phyloP scores from a whole-genome alignment of 1,140 invertebrate genomes.

The Mesaphorura yosii region DNA sequence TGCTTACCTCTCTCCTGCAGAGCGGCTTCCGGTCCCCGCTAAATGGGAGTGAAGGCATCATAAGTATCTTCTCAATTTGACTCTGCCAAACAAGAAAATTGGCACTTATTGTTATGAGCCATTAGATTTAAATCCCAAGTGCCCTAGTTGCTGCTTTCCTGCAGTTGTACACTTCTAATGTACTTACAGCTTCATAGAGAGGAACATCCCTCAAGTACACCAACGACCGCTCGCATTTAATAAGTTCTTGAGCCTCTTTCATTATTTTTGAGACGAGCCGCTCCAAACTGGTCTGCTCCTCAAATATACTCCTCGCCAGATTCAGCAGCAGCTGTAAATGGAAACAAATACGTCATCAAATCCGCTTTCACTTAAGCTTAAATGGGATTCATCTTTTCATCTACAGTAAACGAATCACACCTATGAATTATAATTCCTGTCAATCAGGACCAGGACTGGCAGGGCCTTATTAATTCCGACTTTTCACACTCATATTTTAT shows the following conservation, averaged over 20 bases:
- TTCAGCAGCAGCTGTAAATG: slow-evolving; percentile 61
- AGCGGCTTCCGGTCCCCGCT: slow-evolving; percentile 49
- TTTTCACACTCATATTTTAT: too few species aligned
- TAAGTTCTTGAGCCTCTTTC: slow-evolving; percentile 80
- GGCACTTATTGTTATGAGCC: too few species aligned
- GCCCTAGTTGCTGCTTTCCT: background rate
- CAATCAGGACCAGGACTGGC: too few species aligned
- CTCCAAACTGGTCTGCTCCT: slow-evolving; percentile 76
- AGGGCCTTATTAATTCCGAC: too few species aligned
- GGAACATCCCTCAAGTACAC: slow-evolving; percentile 79
- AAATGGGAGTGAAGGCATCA: slow-evolving; percentile 41
- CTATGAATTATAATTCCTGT: too few species aligned
- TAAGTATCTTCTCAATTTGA: slow-evolving; percentile 67
- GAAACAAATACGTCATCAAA: background rate
- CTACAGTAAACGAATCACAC: too few species aligned
- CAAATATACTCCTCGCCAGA: slow-evolving; percentile 75
- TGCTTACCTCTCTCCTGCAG: slow-evolving; percentile 52
- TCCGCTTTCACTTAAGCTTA: too few species aligned
- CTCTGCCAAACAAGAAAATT: slow-evolving; percentile 45
- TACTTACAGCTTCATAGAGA: slow-evolving; percentile 61
- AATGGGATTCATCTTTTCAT: too few species aligned
- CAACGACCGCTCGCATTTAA: slow-evolving; percentile 84
- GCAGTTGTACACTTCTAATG: background rate
- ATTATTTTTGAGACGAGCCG: slow-evolving; percentile 91
- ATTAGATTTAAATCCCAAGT: background rate